Evolutionary conservation across 2,113 vertebrate species (phyloP), one percentile per base, ranked within the genome.

Genomic region (Actenoides hombroni): DNA sequence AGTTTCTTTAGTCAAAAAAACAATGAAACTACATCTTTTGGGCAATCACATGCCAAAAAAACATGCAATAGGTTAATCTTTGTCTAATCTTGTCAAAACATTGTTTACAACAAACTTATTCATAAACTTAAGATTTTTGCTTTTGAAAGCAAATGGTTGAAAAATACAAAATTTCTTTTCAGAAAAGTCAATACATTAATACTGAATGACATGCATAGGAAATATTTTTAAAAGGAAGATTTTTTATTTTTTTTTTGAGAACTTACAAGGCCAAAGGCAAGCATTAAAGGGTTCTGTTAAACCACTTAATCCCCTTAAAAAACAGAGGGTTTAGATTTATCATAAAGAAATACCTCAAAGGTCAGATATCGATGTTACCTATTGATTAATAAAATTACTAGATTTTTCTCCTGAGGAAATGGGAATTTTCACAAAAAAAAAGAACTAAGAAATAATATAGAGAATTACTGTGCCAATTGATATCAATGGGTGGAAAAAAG

Each of bases 51-150:
- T 63, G 23, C 11, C 13, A 77, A 85, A 84, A 84, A 92, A 90
- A 94, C 9, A 31, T 6, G 67, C 46, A 82, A 29, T 86, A 64
- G 33, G 60, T 83, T 88, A 70, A 83, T 94, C 16, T 80, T 90
- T 94, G 37, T 68, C 37, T 95, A 90, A 88, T 85, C 48, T 60
- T 68, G 35, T 61, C 35, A 88, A 91, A 94, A 68, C 6, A 56
- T n/a, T 92, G 85, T 89, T 95, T 94, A 75, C 69, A 71, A 60
- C 6, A 90, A 86, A 90, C 14, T 74, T 53, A 92, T 67, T 44
- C n/a, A 60, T 16, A 83, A 67, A 84, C 23, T 3, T 71, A 81
- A 84, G 17, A 49, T 20, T 88, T 90, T 67, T 77, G 28, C 6
- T 81, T 94, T 86, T 84, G 39, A 73, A 60, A 92, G 18, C 4